Percentiles rank a stretch among this genome's conserved stretches.
Evolutionary conservation across 2,113 vertebrate genomes (phyloP).

Genomic region (Lasiurus cinereus): DNA sequence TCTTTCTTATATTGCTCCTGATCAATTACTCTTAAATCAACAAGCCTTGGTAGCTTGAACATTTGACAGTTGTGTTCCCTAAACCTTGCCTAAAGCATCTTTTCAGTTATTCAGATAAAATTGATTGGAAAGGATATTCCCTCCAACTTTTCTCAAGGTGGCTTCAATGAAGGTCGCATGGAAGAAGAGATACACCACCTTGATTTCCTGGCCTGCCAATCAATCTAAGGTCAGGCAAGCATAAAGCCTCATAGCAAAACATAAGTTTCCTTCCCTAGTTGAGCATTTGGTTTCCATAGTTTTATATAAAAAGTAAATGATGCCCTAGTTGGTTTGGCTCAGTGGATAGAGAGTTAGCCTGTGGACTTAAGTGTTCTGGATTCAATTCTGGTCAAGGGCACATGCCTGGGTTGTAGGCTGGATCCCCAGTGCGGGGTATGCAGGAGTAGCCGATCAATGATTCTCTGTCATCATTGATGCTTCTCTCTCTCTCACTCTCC

Average conservation of each 20-base stretch:
- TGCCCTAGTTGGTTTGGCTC: background rate
- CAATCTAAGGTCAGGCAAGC: background rate
- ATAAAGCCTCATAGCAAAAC: background rate
- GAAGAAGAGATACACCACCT: background rate
- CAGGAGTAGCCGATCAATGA: too few species aligned
- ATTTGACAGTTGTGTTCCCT: constrained; percentile 54
- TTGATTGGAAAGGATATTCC: constrained; percentile 13
- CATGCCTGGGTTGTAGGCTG: too few species aligned
- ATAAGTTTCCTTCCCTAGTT: background rate
- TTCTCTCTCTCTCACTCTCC: too few species aligned
- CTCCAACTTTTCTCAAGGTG: constrained; percentile 8
- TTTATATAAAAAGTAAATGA: background rate
- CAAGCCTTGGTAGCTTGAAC: constrained; percentile 35
- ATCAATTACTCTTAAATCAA: constrained; percentile 66
- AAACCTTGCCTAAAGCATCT: constrained; percentile 50
- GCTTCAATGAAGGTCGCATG: background rate
- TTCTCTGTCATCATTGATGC: too few species aligned
- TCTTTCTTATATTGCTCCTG: constrained; percentile 62
- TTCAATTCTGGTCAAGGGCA: too few species aligned
- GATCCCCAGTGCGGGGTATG: too few species aligned
- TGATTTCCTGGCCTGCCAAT: background rate
- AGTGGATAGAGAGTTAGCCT: too few species aligned
- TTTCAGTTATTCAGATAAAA: constrained; percentile 49
- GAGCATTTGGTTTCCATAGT: background rate
- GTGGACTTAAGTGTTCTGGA: too few species aligned